Evolutionary conservation across 2,113 vertebrate species (phyloP).

Genomic region (Empidonax traillii): DNA sequence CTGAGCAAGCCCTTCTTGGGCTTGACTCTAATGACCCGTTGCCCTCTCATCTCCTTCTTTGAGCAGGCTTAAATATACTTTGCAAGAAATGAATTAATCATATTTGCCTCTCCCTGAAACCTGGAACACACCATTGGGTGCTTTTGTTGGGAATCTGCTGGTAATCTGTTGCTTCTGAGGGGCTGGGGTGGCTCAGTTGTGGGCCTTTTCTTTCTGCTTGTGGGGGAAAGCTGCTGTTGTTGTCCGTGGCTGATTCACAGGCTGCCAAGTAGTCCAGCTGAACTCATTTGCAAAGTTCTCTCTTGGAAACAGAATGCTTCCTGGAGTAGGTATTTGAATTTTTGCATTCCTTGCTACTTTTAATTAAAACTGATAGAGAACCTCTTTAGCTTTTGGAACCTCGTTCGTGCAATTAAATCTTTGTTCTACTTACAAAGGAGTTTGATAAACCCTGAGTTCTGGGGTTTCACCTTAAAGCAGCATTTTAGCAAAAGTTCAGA

Average conservation of each 20-base stretch:
- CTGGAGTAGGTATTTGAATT: slow-evolving; percentile 2
- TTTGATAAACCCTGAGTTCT: not conserved
- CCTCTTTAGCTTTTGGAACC: not conserved
- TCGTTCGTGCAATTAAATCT: not conserved
- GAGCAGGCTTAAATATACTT: not conserved
- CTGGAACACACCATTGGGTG: not conserved
- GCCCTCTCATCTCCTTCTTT: not conserved
- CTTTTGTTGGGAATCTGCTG: not conserved
- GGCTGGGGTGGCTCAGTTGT: not conserved
- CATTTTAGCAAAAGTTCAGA: not conserved
- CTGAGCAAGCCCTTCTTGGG: not conserved
- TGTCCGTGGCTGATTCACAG: not conserved
- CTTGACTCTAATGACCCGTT: not conserved
- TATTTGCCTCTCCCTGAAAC: not conserved
- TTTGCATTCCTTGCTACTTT: slow-evolving; percentile 2
- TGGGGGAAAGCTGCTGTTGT: not conserved
- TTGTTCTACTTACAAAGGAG: not conserved
- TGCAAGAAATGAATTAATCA: not conserved
- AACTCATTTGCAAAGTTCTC: not conserved
- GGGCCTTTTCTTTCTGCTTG: not conserved
- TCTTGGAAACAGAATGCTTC: slow-evolving; percentile 33
- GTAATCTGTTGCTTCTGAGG: not conserved
- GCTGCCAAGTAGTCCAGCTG: slow-evolving; percentile 15
- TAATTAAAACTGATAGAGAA: not conserved
- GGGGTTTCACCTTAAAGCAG: not conserved